phyloP scores from a whole-genome alignment of 2,888 invertebrate genomes.

The Drosophila niveifrons region DNA sequence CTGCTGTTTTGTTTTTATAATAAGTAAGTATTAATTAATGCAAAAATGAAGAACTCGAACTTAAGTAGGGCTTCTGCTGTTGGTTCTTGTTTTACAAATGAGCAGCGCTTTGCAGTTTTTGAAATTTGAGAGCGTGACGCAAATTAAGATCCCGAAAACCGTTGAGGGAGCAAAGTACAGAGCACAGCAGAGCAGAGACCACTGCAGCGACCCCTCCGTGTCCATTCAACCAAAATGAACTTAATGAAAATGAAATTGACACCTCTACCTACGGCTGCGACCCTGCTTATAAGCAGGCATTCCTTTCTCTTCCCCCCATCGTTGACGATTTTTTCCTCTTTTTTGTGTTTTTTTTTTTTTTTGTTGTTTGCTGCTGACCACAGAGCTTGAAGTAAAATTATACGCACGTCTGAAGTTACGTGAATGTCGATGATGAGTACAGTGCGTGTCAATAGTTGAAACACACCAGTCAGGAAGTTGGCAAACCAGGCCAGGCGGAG shows the following conservation, averaged over 20 bases:
- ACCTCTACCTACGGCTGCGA: slow-evolving; percentile 58
- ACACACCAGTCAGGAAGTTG: slow-evolving; percentile 19
- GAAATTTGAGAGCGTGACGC: slow-evolving; percentile 71
- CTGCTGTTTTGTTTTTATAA: slow-evolving; percentile 42
- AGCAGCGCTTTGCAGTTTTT: slow-evolving; percentile 51
- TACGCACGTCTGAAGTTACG: slow-evolving; percentile 80
- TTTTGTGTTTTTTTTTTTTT: slow-evolving; percentile 2
- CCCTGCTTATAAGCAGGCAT: slow-evolving; percentile 19
- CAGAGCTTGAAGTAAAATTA: slow-evolving; percentile 68
- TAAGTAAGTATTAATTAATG: slow-evolving; percentile 77
- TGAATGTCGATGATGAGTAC: slow-evolving; percentile 62
- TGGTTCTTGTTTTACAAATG: slow-evolving; percentile 71
- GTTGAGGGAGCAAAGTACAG: slow-evolving; percentile 39
- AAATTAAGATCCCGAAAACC: slow-evolving; percentile 66
- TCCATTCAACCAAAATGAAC: slow-evolving; percentile 77
- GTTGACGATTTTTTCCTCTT: slow-evolving; percentile 3
- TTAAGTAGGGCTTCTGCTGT: slow-evolving; percentile 69
- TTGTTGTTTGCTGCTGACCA: slow-evolving; percentile 54
- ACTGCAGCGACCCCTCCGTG: slow-evolving; percentile 11
- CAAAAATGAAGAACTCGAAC: slow-evolving; percentile 70
- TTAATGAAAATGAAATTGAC: slow-evolving; percentile 81
- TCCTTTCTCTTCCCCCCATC: background rate
- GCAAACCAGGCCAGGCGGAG: background rate
- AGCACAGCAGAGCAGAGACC: too few species aligned
- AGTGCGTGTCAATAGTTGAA: slow-evolving; percentile 74